Evolutionary conservation across 2,888 invertebrate genomes (phyloP).

Genomic region (Cephus runcator): DNA sequence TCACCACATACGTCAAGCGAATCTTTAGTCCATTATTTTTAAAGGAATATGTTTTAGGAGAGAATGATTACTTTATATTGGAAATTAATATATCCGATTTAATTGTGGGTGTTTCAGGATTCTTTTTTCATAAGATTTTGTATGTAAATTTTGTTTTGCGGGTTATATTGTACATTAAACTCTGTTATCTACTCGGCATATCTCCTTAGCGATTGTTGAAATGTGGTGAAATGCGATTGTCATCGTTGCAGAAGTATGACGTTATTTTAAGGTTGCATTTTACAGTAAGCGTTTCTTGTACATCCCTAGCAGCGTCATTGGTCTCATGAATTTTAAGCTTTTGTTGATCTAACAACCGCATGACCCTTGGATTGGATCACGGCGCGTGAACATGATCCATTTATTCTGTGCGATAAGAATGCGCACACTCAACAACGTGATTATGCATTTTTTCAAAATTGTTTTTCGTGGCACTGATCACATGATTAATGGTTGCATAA

Average conservation of each 20-base stretch:
- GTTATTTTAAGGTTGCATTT: neutral
- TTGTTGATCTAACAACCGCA: neutral
- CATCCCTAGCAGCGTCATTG: neutral
- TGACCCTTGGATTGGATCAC: neutral
- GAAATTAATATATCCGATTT: neutral
- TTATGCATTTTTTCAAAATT: neutral
- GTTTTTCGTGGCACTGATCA: neutral
- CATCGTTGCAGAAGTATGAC: neutral
- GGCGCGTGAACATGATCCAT: neutral
- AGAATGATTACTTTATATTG: neutral
- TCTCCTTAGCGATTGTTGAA: neutral
- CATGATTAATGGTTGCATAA: neutral
- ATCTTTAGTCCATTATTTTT: neutral
- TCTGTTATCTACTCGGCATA: neutral
- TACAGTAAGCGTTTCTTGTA: neutral
- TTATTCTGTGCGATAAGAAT: neutral
- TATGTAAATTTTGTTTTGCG: neutral
- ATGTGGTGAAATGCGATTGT: neutral
- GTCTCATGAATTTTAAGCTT: neutral
- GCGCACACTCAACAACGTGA: neutral
- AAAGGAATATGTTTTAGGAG: neutral
- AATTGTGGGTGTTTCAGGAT: no score
- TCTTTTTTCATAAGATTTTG: neutral
- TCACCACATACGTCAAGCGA: neutral
- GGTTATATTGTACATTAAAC: neutral